Conservation (phyloP, 2,113 vertebrate genomes). For the Willisornis vidua region DNA sequence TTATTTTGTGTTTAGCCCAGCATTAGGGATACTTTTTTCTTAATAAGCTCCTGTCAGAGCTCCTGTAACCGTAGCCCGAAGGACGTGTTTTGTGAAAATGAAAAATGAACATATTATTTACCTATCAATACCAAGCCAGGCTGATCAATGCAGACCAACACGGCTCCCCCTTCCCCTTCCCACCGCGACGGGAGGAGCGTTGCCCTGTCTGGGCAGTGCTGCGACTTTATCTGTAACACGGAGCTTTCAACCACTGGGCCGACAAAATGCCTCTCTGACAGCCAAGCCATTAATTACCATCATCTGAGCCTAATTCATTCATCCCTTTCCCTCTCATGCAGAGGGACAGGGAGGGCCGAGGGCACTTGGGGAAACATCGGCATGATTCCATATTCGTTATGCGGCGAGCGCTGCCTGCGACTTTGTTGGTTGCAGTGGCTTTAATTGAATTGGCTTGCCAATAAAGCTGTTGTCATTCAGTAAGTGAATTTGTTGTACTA, state of each 20-base stretch:
- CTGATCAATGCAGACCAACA: slow-evolving; percentile 67
- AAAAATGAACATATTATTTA: slow-evolving; percentile 78
- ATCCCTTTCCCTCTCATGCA: slow-evolving; percentile 80
- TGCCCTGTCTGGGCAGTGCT: slow-evolving; percentile 56
- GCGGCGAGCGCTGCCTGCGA: slow-evolving; percentile 78
- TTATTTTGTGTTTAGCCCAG: slow-evolving; percentile 65
- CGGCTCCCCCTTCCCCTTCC: neutral
- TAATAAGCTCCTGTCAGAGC: slow-evolving; percentile 66
- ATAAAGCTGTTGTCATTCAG: slow-evolving; percentile 92
- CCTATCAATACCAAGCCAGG: slow-evolving; percentile 64
- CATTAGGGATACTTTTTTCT: slow-evolving; percentile 13
- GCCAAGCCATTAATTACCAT: slow-evolving; percentile 88
- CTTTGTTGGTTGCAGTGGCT: slow-evolving; percentile 85
- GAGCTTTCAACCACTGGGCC: slow-evolving; percentile 69
- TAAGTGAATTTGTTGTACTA: slow-evolving; percentile 88
- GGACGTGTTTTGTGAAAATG: slow-evolving; percentile 67
- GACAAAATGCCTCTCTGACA: slow-evolving; percentile 82
- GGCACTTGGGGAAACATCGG: slow-evolving; percentile 81
- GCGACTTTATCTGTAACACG: slow-evolving; percentile 67
- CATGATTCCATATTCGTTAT: slow-evolving; percentile 84
- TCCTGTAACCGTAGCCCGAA: slow-evolving; percentile 59
- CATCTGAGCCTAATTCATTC: slow-evolving; percentile 84
- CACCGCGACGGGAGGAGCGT: neutral
- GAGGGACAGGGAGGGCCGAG: slow-evolving; percentile 82
- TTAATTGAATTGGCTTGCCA: slow-evolving; percentile 95